A percentile compares a stretch with the other conserved stretches of the same genome.
Evolutionary conservation across 2,888 invertebrate species (phyloP).

Genomic region (Diarsia dahlii): DNA sequence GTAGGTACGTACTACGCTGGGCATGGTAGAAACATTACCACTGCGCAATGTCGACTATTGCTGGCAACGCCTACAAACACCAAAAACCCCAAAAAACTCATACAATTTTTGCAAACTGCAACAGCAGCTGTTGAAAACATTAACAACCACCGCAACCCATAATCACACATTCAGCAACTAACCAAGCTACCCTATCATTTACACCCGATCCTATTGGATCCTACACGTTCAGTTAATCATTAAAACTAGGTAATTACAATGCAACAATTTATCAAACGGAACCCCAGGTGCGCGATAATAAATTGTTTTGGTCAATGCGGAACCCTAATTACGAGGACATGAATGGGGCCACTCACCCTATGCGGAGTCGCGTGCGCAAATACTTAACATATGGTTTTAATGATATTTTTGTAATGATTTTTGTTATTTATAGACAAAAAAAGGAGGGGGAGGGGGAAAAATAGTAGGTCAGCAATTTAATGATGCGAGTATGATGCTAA

Average conservation of each 20-base stretch:
- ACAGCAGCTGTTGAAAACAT: conserved; percentile 44
- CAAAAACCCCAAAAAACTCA: not conserved
- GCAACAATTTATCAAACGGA: conserved; percentile 75
- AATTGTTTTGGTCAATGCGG: conserved; percentile 76
- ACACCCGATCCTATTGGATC: conserved; percentile 65
- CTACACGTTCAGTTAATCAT: conserved; percentile 70
- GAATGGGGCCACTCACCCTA: conserved; percentile 64
- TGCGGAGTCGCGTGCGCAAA: conserved; percentile 69
- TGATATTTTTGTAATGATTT: conserved; percentile 60
- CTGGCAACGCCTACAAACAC: conserved; percentile 19
- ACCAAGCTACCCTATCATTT: conserved; percentile 57
- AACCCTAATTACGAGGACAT: conserved; percentile 74
- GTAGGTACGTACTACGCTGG: not conserved
- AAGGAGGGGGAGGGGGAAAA: not conserved
- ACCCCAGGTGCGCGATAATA: conserved; percentile 79
- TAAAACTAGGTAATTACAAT: conserved; percentile 78
- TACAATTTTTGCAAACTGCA: conserved; percentile 10
- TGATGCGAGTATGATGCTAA: no score
- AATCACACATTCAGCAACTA: conserved; percentile 39
- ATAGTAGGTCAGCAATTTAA: conserved; percentile 1
- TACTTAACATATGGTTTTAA: conserved; percentile 70
- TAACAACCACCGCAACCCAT: conserved; percentile 9
- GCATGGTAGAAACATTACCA: not conserved
- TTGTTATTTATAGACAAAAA: conserved; percentile 45
- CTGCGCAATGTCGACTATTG: not conserved